Conservation (phyloP, 1,140 invertebrate species). For the Macrocentrus cingulum region DNA sequence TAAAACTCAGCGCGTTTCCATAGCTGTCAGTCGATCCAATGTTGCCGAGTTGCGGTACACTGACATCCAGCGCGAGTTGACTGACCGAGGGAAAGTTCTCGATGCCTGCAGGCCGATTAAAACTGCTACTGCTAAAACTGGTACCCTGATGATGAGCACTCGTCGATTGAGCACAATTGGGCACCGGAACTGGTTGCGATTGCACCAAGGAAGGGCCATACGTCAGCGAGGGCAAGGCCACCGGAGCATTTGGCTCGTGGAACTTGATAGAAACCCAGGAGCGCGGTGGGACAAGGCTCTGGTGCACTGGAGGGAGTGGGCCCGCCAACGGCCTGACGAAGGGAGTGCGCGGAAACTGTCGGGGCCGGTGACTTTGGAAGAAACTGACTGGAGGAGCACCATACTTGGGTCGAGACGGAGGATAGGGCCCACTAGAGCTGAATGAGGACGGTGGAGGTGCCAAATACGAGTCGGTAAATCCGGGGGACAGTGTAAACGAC, state of each 20-base stretch:
- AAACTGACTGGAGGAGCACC: constrained; percentile 5
- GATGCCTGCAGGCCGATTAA: too few species aligned
- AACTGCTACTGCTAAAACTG: background rate
- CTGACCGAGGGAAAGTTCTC: constrained; percentile 34
- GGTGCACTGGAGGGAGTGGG: too few species aligned
- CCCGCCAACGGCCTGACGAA: background rate
- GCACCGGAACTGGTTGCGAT: too few species aligned
- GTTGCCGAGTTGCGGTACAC: constrained; percentile 38
- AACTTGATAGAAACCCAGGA: too few species aligned
- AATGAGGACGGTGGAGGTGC: constrained; percentile 58
- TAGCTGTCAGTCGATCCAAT: constrained; percentile 51
- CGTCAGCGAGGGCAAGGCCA: too few species aligned
- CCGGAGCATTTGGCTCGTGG: too few species aligned
- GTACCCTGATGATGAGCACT: too few species aligned
- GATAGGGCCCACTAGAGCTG: constrained; percentile 57
- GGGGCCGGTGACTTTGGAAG: background rate
- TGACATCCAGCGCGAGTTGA: constrained; percentile 39
- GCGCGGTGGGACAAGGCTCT: too few species aligned
- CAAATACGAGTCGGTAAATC: constrained; percentile 52
- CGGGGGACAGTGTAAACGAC: background rate
- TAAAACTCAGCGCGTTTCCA: constrained; percentile 41
- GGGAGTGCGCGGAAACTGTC: background rate
- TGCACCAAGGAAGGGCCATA: too few species aligned
- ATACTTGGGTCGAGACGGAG: constrained; percentile 49
- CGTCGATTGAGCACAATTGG: too few species aligned